Conservation (phyloP, 2,113 vertebrate genomes). For the Rhizomys pruinosus region DNA sequence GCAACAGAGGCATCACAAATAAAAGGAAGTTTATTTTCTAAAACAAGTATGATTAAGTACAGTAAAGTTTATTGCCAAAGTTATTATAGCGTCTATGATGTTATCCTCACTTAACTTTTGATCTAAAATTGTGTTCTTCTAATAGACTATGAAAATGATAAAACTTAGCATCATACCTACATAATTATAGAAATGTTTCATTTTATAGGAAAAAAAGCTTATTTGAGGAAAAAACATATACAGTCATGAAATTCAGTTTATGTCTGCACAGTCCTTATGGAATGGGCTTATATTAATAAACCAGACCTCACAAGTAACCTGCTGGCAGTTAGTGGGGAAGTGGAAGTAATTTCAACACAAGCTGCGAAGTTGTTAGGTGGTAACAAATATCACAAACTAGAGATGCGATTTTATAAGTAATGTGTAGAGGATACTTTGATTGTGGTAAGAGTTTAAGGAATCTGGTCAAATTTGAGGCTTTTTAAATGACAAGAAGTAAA, state of each 20-base stretch:
- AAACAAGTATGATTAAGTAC: constrained; percentile 28
- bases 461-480: background rate
- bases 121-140: background rate
- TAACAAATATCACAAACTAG: background rate
- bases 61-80: background rate
- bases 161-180: background rate
- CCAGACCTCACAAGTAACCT: background rate
- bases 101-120: constrained; percentile 30
- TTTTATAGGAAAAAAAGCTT: background rate
- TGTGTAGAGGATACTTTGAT: background rate
- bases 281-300: background rate
- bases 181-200: constrained; percentile 39
- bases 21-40: constrained; percentile 3
- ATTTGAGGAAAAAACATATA: background rate
- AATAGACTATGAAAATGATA: background rate
- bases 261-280: background rate
- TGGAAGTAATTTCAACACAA: background rate
- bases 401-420: background rate
- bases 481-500: constrained; percentile 55
- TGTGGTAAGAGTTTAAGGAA: constrained; percentile 36
- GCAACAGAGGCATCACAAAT: background rate
- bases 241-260: background rate
- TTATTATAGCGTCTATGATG: background rate
- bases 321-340: background rate
- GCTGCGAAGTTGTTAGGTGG: background rate